A percentile compares a stretch with the other conserved stretches of the same genome.
These are phyloP conservation scores for Campoletis sonorensis DNA, from an alignment of 1,140 invertebrate genomes.

Conservation along the genomic window DNA sequence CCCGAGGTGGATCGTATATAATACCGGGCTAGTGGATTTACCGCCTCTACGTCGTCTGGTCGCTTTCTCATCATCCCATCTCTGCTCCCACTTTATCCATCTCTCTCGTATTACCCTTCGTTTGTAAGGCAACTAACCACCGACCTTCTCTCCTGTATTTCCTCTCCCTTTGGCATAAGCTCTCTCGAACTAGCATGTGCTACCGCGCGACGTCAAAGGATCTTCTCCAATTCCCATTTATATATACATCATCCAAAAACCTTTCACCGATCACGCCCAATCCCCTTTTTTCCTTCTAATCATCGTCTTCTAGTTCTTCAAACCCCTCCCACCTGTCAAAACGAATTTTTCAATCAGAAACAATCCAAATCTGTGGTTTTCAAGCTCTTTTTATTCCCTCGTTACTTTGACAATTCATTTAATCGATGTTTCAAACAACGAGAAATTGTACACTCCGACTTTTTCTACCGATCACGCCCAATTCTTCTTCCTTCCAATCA, in stretches of 20 bases:
- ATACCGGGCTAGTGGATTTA: constrained; percentile 30
- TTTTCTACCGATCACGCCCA: too few relatives aligned
- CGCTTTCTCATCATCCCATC: constrained; percentile 37
- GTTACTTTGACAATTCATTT: too few relatives aligned
- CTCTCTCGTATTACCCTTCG: constrained; percentile 26
- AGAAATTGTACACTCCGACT: too few relatives aligned
- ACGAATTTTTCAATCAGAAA: too few relatives aligned
- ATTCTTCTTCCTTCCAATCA: too few relatives aligned
- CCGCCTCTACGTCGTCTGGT: constrained; percentile 30
- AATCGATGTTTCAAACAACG: too few relatives aligned
- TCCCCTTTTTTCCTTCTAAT: constrained; percentile 19
- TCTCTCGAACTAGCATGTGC: neutral
- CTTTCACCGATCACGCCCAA: neutral
- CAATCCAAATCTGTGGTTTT: too few relatives aligned
- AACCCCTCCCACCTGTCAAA: neutral
- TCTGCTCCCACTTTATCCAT: constrained; percentile 18
- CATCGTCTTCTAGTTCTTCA: neutral
- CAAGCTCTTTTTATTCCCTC: too few relatives aligned
- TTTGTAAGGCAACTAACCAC: constrained; percentile 25
- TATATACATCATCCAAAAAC: neutral
- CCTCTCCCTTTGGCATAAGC: neutral
- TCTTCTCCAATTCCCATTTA: constrained; percentile 23
- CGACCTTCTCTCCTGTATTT: neutral
- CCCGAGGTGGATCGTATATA: neutral
- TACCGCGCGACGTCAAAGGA: constrained; percentile 20